Conservation (phyloP, 2,888 invertebrate species). For the Rhingia campestris region DNA sequence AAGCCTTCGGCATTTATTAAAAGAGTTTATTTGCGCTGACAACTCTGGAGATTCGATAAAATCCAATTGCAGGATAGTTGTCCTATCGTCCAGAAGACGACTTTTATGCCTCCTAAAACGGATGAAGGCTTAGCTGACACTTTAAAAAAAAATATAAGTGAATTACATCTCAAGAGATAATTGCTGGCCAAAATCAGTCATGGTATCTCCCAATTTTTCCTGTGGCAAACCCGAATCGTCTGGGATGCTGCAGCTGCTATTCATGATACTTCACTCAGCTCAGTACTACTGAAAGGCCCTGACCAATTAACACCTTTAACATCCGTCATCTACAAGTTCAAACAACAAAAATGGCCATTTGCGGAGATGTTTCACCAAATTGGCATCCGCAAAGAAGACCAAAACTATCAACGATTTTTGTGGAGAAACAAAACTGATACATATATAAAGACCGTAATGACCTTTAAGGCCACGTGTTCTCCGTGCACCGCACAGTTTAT, state of each 20-base stretch:
- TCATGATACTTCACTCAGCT: neutral
- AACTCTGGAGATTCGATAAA: neutral
- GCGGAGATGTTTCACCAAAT: conserved; percentile 29
- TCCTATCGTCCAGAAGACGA: neutral
- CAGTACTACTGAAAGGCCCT: too few species aligned
- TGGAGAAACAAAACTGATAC: neutral
- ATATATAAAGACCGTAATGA: conserved; percentile 25
- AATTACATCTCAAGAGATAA: neutral
- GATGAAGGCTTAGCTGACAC: neutral
- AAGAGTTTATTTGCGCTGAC: too few species aligned
- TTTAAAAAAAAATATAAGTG: neutral
- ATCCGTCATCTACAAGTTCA: too few species aligned
- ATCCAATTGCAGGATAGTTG: conserved; percentile 11
- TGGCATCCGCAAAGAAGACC: conserved; percentile 4
- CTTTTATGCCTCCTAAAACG: neutral
- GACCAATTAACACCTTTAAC: too few species aligned
- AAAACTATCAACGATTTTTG: conserved; percentile 7
- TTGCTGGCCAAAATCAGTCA: neutral
- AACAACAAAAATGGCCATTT: neutral
- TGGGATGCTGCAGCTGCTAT: conserved; percentile 5
- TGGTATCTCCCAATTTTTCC: neutral
- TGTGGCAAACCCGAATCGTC: neutral
- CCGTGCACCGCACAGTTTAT: conserved; percentile 1
- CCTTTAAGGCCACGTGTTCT: conserved; percentile 12
- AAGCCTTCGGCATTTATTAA: too few species aligned